Evolutionary conservation across 2,113 vertebrate species (phyloP).

Genomic region (Syngnathus floridae): DNA sequence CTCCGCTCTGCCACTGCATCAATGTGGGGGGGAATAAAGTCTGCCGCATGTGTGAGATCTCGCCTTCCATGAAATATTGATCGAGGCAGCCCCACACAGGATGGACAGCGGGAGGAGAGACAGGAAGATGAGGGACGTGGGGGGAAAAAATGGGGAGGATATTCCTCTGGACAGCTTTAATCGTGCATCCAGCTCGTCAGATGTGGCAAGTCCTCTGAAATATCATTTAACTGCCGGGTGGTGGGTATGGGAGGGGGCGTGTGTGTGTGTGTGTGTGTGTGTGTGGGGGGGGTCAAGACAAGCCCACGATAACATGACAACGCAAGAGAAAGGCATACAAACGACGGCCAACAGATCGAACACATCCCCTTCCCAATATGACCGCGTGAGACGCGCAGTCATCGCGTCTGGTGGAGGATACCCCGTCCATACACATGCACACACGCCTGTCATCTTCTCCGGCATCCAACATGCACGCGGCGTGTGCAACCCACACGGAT

Average conservation of each 20-base stretch:
- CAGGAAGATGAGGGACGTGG: neutral
- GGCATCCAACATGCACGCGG: neutral
- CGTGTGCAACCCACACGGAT: conserved; percentile 24
- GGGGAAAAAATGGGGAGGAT: conserved; percentile 7
- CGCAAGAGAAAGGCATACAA: conserved; percentile 32
- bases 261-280: too few species aligned
- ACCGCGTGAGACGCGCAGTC: conserved; percentile 51
- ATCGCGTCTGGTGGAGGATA: conserved; percentile 25
- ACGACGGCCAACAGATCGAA: conserved; percentile 31
- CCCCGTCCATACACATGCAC: neutral
- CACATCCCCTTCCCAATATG: conserved; percentile 29
- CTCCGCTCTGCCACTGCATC: conserved; percentile 46
- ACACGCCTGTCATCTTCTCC: neutral
- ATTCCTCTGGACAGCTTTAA: conserved; percentile 48
- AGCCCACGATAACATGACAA: conserved; percentile 49
- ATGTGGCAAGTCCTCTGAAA: neutral
- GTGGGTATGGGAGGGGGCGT: too few species aligned
- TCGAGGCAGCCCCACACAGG: conserved; percentile 47
- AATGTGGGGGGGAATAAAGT: conserved; percentile 34
- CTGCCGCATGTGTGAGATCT: conserved; percentile 41
- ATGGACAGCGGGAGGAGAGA: conserved; percentile 30
- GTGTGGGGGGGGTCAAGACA: neutral
- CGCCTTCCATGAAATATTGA: conserved; percentile 59
- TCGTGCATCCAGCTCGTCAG: conserved; percentile 34
- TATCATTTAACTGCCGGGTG: neutral